These are phyloP conservation scores for Taxidea taxus DNA, from an alignment of 2,113 vertebrate species.

Conservation along the genomic window DNA sequence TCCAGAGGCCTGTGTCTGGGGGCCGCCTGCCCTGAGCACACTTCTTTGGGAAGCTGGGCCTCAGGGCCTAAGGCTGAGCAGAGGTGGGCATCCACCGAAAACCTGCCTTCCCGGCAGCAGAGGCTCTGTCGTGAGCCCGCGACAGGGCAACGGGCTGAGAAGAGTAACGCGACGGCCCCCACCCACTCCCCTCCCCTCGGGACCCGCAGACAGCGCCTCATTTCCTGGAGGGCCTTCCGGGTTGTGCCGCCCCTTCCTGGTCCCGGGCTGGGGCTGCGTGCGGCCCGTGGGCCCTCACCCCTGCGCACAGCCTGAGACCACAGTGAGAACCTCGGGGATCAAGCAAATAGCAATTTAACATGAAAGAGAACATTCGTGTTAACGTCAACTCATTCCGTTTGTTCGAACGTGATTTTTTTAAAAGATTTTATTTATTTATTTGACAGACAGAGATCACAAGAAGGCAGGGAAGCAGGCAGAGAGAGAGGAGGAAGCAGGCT, in stretches of 20 bases:
- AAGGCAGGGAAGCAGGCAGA: too few relatives aligned
- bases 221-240: not conserved
- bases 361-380: not conserved
- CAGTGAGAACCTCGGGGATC: not conserved
- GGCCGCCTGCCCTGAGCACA: not conserved
- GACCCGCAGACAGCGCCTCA: not conserved
- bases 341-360: not conserved
- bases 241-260: not conserved
- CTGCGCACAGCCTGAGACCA: not conserved
- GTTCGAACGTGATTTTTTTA: not conserved
- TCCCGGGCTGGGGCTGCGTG: not conserved
- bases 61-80: not conserved
- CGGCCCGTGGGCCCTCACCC: not conserved
- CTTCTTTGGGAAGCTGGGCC: not conserved
- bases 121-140: not conserved
- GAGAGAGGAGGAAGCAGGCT: too few relatives aligned
- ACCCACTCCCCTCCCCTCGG: not conserved
- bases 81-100: not conserved
- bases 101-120: not conserved
- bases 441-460: too few relatives aligned
- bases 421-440: too few relatives aligned
- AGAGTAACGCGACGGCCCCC: fast-evolving
- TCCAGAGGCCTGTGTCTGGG: not conserved
- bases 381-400: not conserved
- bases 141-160: not conserved